Evolutionary conservation across 2,797 vertebrate species (phyloP), one percentile per base, ranked within the genome.

Genomic region (Carcharodon carcharias): DNA sequence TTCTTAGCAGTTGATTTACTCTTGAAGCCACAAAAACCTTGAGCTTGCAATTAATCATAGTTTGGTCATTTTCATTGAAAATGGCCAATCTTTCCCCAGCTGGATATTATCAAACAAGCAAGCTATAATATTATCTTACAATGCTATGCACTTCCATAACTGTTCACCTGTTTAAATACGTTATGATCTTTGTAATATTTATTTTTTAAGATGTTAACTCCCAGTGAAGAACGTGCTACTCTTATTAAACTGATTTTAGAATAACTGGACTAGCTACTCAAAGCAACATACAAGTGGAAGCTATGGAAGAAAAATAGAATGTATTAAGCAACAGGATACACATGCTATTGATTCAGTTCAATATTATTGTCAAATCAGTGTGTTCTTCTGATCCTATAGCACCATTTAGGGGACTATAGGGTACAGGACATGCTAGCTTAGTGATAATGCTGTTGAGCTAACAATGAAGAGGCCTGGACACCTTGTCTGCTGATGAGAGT

Each of bases 1-100:
- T 98, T 98, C 98, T 98, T 96, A 98, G 98, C 98, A 98, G 98
- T 97, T 98, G 98, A 98, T 99, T 98, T 98, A 98, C 98, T 98
- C 98, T 98, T 97, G 97, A 98, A 98, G 98, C 98, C 98, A 98
- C 98, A 98, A 98, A 98, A 98, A 97, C 98, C 96, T 97, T 98
- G 98, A 98, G 98, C 98, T 98, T 96, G 97, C 98, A 98, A 98
- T 98, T 98, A 98, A 98, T 98, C 98, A 98, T 97, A 97, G 58
- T 96, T 97, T 97, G 98, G 98, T 98, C 97, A 97, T 97, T 98
- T 97, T 98, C 98, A 97, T 97, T 97, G 97, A 96, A 97, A 98
- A 97, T 96, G 97, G 97, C 98, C 97, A 58, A 97, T 98, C 98
- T 98, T 97, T 56, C 94, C 45, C 98, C 97, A 97, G 97, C 98